phyloP scores from a whole-genome alignment of 2,113 vertebrate genomes.

The Oryzias javanicus region DNA sequence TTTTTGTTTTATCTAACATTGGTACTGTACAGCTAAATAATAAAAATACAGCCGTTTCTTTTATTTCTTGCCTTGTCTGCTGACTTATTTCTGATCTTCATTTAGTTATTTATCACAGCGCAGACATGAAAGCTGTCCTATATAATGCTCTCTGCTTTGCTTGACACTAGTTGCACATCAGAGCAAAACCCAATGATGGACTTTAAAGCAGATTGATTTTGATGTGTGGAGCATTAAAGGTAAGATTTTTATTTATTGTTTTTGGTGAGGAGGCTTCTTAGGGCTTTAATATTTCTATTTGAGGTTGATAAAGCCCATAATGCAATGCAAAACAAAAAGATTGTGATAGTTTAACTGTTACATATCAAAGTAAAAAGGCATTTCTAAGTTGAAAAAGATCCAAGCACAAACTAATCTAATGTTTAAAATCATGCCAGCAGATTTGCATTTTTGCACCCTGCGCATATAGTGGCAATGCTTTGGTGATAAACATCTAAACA shows the following conservation, averaged over 20 bases:
- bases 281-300: background rate
- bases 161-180: no score
- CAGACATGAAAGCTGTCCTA: background rate
- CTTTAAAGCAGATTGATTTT: background rate
- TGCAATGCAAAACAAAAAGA: background rate
- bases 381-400: background rate
- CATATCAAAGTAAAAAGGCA: background rate
- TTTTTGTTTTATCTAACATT: no score
- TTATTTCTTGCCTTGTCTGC: background rate
- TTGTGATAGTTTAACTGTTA: background rate
- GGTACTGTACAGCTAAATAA: no score
- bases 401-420: background rate
- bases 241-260: background rate
- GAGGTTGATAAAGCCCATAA: no score
- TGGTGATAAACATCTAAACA: no score
- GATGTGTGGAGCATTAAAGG: background rate
- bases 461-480: no score
- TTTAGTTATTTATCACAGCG: background rate
- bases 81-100: background rate
- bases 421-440: slow-evolving; percentile 2
- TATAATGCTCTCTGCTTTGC: background rate
- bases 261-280: background rate
- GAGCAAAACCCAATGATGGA: background rate
- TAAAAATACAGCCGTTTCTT: background rate
- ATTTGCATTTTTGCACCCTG: slow-evolving; percentile 21